Evolutionary conservation across 2,888 invertebrate species (phyloP).

Genomic region (Selenia dentaria): DNA sequence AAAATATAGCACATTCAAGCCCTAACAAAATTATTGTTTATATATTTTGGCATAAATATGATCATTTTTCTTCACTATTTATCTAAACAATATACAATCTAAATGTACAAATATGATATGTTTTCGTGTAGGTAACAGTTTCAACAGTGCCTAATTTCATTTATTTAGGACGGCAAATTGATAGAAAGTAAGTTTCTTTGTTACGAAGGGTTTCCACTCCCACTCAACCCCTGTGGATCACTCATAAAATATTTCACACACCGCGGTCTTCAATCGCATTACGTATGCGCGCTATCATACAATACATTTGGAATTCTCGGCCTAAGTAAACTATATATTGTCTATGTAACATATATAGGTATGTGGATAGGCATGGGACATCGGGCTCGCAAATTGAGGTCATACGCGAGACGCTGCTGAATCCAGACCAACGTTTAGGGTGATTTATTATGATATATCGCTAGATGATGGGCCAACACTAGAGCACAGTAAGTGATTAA

Average conservation of each 20-base stretch:
- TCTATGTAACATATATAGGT: constrained; percentile 50
- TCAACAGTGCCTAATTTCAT: constrained; percentile 22
- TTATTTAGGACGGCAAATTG: constrained; percentile 29
- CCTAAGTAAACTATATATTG: constrained; percentile 51
- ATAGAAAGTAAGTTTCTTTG: constrained; percentile 32
- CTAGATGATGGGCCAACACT: constrained; percentile 49
- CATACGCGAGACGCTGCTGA: constrained; percentile 48
- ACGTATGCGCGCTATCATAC: constrained; percentile 35
- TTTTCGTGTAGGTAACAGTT: not conserved
- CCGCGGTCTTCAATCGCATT: constrained; percentile 36
- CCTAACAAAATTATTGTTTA: constrained; percentile 52
- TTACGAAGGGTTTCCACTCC: constrained; percentile 22
- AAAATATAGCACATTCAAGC: constrained; percentile 70
- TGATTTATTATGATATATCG: constrained; percentile 74
- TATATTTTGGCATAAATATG: constrained; percentile 30
- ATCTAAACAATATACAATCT: too few species aligned
- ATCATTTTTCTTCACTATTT: too few species aligned
- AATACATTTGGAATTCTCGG: constrained; percentile 35
- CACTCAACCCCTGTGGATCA: constrained; percentile 26
- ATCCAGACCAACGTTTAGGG: constrained; percentile 52
- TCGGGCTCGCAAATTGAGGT: constrained; percentile 49
- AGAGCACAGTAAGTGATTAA: constrained; percentile 47
- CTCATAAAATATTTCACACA: constrained; percentile 34
- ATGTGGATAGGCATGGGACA: constrained; percentile 42
- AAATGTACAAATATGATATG: constrained; percentile 6